Evolutionary conservation across 2,113 vertebrate genomes (phyloP), one percentile per base, ranked within the genome.

Genomic region (Megaceryle maxima): DNA sequence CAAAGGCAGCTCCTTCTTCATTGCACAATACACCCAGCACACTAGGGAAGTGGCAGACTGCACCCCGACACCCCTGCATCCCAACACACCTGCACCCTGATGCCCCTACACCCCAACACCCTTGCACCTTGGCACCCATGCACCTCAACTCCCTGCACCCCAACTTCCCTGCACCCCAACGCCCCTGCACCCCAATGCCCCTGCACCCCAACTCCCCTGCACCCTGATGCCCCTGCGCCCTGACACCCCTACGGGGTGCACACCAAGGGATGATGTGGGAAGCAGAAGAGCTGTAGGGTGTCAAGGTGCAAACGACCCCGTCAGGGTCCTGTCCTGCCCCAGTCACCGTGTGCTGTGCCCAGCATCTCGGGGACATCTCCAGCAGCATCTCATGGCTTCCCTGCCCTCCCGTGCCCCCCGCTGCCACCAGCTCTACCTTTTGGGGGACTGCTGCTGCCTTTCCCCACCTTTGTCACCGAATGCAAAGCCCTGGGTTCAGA

Each of bases 1-100:
- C 96, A 97, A 96, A 90, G 55, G 91, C 70, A 46, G 85, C 91
- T 93, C 90, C 96, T 74, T 87, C 92, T 92, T 67, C 92, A 64
- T 11, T 0, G 43, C 55, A 90, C 92, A 87, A 90, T 14, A 83
- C 9, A 0, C 37, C 68, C 7, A 3, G 74, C 59, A 16, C 56
- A 37, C 31, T 6, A 13, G 48, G 66, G 70, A 24, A 15, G 26
- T 5, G 10, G 31, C 51, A 16, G 28, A 53, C 51, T 15, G 83
- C 66, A 16, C 28, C 78, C 33, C 14, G 11, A 13, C 33, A 14
- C 19, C 33, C 19, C 56, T 13, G 31, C 13, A 59, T 13, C 18
- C 17, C n/a, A 5, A 6, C 9, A 8, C 2, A 17, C 31, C 24
- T 11, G 9, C 5, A n/a, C 18, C 57, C 56, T 6, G 2, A 16